Conservation (phyloP, 2,113 vertebrate species). For the Sardina pilchardus region DNA sequence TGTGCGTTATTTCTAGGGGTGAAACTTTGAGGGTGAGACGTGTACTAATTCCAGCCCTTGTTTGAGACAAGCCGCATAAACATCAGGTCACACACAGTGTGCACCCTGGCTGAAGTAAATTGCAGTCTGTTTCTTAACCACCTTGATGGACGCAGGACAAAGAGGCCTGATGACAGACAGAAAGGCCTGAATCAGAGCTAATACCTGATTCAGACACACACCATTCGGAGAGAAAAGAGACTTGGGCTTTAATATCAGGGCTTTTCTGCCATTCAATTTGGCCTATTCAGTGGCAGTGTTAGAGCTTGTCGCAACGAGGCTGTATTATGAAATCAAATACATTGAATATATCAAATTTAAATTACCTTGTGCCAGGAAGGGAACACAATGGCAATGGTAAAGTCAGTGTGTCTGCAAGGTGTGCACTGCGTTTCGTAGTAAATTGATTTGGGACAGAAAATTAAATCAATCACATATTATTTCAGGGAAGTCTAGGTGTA, state of each 20-base stretch:
- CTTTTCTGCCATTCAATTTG: conserved; percentile 13
- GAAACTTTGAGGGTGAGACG: background rate
- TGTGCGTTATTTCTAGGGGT: background rate
- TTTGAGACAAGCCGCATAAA: background rate
- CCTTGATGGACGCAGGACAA: conserved; percentile 4
- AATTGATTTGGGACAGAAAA: background rate
- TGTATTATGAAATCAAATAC: background rate
- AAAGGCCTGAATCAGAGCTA: background rate
- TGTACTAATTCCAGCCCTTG: background rate
- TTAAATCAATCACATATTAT: background rate
- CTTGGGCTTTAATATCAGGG: background rate
- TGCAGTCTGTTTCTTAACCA: background rate
- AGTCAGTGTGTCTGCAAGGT: background rate
- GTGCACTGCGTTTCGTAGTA: background rate
- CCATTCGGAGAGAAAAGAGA: background rate
- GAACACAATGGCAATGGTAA: background rate
- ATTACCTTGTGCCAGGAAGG: background rate
- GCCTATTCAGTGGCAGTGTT: background rate
- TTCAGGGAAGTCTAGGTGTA: background rate
- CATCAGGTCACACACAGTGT: background rate
- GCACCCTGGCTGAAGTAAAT: background rate
- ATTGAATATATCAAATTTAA: background rate
- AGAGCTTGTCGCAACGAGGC: background rate
- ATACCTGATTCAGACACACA: conserved; percentile 9
- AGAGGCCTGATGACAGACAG: conserved; percentile 1